A percentile compares a stretch with the other conserved stretches of the same genome.
Evolutionary conservation across 2,888 invertebrate genomes (phyloP).

Genomic region (Arrhopalites spinosus): DNA sequence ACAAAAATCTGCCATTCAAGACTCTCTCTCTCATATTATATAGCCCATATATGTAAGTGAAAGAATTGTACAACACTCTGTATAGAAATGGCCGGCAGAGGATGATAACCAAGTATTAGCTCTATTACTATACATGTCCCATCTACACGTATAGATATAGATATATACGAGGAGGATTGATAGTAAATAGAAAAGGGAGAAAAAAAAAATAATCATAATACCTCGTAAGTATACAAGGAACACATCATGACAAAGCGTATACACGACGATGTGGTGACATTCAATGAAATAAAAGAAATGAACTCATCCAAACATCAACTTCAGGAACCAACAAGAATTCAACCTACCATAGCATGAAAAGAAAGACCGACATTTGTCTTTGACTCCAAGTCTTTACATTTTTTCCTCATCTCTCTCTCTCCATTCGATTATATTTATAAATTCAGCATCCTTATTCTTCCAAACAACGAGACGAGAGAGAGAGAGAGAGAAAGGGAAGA

Average conservation of each 20-base stretch:
- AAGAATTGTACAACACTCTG: no score
- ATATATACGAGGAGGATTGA: neutral
- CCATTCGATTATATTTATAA: slow-evolving; percentile 25
- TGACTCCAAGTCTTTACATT: slow-evolving; percentile 31
- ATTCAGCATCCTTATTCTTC: slow-evolving; percentile 24
- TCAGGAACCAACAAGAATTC: slow-evolving; percentile 17
- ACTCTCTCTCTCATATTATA: neutral
- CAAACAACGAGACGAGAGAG: slow-evolving; percentile 3
- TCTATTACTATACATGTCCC: no score
- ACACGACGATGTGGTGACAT: slow-evolving; percentile 17
- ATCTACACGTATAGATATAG: neutral
- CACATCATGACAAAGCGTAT: neutral
- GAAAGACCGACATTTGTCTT: slow-evolving; percentile 37
- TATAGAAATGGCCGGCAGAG: no score
- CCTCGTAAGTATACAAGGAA: neutral
- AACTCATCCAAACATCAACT: slow-evolving; percentile 35
- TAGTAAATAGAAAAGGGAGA: neutral
- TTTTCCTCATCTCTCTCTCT: slow-evolving; percentile 10
- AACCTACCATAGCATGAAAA: slow-evolving; percentile 17
- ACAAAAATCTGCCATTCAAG: slow-evolving; percentile 13
- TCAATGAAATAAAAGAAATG: slow-evolving; percentile 37
- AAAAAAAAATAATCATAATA: neutral
- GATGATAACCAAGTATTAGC: no score
- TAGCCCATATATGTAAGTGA: no score
- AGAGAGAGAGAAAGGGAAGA: slow-evolving; percentile 4